Evolutionary conservation across 2,113 vertebrate species (phyloP), one percentile per base, ranked within the genome.

Genomic region (Tragelaphus buxtoni): DNA sequence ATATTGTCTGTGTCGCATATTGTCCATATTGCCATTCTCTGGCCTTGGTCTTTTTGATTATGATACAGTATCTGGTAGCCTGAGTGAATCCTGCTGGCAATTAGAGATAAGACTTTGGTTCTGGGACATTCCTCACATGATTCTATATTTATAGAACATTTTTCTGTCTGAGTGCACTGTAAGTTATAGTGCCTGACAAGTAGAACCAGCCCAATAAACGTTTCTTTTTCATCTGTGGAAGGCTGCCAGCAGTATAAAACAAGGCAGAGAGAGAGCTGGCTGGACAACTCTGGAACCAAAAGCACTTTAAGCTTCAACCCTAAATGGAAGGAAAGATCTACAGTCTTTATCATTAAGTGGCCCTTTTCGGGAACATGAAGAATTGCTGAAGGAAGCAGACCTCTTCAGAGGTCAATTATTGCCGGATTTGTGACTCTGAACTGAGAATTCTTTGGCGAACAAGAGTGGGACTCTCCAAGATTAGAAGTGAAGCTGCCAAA

Each of bases 141-240:
- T 30, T 97, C 55, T 92, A 5, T 95, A 96, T 92, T 96, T 97
- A 87, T 77, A 76, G 92, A 94, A 97, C 90, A 77, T 94, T 94
- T 88, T 95, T 91, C 87, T 87, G 49, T 88, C 86, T 80, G 69
- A 84, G 83, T 90, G 93, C n/a, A 56, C 79, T 85, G 11, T 95
- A 97, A 96, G 88, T 96, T 84, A 95, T 53, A 89, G 83, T 63
- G 60, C 76, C 74, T 96, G 95, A 88, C 90, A 96, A 87, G 26
- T 30, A 95, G 94, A 90, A 92, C 93, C 69, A 76, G 51, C 61
- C 35, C 61, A 26, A 32, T 32, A 86, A 88, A 69, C 94, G 61
- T 86, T 96, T 86, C 65, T 87, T 76, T 98, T 88, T 84, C 28
- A 45, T 96, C 95, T 60, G 69, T 51, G 58, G 93, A 94, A 81